These are phyloP conservation scores for Dinocampus coccinellae DNA, from an alignment of 2,888 invertebrate genomes.

Conservation along the genomic window DNA sequence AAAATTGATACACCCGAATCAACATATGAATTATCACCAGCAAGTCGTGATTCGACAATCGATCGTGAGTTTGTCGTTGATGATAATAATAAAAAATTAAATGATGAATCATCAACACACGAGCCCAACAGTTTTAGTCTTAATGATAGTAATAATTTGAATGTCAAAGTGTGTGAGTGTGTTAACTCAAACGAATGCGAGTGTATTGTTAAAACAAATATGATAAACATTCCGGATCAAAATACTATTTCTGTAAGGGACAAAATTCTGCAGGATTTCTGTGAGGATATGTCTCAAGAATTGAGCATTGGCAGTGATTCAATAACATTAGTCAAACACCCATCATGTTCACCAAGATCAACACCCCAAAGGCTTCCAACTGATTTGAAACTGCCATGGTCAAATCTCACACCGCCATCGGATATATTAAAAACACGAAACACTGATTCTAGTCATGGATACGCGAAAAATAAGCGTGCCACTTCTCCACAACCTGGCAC, in stretches of 20 bases:
- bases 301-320: constrained; percentile 64
- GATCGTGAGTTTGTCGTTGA: constrained; percentile 53
- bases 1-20: constrained; percentile 57
- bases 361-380: constrained; percentile 64
- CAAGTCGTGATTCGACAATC: constrained; percentile 53
- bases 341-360: constrained; percentile 65
- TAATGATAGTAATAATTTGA: constrained; percentile 56
- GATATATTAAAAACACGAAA: constrained; percentile 65
- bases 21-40: constrained; percentile 54
- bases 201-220: constrained; percentile 45
- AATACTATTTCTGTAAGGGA: constrained; percentile 64
- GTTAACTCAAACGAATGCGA: constrained; percentile 55
- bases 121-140: constrained; percentile 49
- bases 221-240: constrained; percentile 36
- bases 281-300: constrained; percentile 65
- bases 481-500: constrained; percentile 63
- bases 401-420: constrained; percentile 62
- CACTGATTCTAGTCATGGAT: constrained; percentile 63
- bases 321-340: constrained; percentile 66
- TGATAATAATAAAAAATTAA: constrained; percentile 49
- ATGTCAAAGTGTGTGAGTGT: constrained; percentile 57
- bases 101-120: constrained; percentile 51
- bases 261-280: constrained; percentile 67
- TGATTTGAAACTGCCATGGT: constrained; percentile 57
- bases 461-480: constrained; percentile 47